Conservation (phyloP, 2,888 invertebrate genomes). For the Trachelus iudaicus region DNA sequence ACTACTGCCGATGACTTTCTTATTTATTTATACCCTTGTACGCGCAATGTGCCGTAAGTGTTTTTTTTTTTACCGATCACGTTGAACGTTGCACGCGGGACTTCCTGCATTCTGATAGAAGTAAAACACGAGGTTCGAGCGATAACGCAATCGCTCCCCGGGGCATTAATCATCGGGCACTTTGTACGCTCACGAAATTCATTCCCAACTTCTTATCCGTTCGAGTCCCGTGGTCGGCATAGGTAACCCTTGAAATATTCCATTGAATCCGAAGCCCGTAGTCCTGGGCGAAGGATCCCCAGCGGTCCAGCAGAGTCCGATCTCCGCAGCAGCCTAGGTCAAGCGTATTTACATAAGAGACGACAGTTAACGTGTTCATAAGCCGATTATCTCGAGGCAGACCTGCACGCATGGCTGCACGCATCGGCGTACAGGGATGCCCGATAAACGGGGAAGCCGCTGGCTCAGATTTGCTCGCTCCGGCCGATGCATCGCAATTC, state of each 20-base stretch:
- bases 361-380: conserved; percentile 8
- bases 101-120: neutral
- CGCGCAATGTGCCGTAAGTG: neutral
- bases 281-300: neutral
- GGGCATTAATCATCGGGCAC: neutral
- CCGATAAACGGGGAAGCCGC: neutral
- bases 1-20: neutral
- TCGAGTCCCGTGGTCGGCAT: neutral
- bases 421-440: neutral
- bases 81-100: neutral
- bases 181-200: neutral
- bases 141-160: neutral
- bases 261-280: neutral
- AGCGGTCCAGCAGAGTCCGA: neutral
- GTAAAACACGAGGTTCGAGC: neutral
- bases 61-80: neutral
- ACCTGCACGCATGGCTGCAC: neutral
- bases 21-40: neutral
- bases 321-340: neutral
- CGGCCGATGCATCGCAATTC: neutral
- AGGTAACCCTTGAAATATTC: neutral
- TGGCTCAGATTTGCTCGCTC: neutral
- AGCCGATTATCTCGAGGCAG: conserved; percentile 15
- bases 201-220: neutral
- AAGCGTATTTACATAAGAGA: conserved; percentile 5